These are phyloP conservation scores for Stramonita haemastoma DNA, from an alignment of 2,888 invertebrate genomes.

Conservation along the genomic window DNA sequence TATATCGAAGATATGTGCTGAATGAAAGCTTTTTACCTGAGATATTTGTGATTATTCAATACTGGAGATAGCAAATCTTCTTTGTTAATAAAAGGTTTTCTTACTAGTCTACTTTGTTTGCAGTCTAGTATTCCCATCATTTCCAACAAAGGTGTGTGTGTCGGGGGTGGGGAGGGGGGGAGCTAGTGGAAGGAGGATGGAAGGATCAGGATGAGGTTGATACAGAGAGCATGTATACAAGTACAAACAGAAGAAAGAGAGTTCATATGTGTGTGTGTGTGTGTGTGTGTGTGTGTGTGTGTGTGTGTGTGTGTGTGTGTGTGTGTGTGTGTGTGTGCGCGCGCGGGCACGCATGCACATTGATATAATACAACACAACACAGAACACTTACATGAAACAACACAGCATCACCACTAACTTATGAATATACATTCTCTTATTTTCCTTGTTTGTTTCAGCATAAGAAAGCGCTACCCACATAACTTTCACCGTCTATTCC, in stretches of 20 bases:
- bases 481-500: too few relatives aligned
- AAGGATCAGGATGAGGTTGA: not conserved
- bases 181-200: not conserved
- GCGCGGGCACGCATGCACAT: not conserved
- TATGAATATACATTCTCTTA: not conserved
- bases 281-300: not conserved
- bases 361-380: too few relatives aligned
- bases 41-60: too few relatives aligned
- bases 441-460: not conserved
- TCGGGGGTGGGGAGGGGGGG: not conserved
- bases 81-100: too few relatives aligned
- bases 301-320: not conserved
- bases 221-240: not conserved
- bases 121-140: too few relatives aligned
- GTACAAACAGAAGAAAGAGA: not conserved
- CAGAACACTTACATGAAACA: too few relatives aligned
- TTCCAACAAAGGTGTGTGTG: not conserved
- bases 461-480: too few relatives aligned
- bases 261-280: not conserved
- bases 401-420: not conserved
- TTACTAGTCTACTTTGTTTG: too few relatives aligned
- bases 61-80: too few relatives aligned
- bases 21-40: too few relatives aligned
- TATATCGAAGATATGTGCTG: too few relatives aligned
- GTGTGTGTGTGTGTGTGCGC: not conserved